A percentile compares a stretch with the other conserved stretches of the same genome.
These are phyloP conservation scores for Acholoe squamosa DNA, from an alignment of 2,888 invertebrate genomes.

Conservation along the genomic window DNA sequence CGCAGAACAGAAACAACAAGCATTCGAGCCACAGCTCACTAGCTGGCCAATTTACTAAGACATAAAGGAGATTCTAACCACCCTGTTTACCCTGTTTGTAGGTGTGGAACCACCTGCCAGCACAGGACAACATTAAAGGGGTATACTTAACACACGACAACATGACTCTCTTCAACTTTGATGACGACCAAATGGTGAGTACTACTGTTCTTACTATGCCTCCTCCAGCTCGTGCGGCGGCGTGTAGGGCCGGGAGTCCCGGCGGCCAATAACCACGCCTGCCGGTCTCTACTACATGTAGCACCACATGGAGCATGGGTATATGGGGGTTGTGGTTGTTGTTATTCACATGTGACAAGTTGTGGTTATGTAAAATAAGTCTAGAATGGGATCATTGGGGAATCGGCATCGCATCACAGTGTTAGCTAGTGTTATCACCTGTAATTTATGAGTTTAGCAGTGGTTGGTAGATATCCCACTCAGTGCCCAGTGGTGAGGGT, in stretches of 20 bases:
- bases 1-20: constrained; percentile 40
- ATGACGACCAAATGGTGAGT: constrained; percentile 56
- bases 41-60: background rate
- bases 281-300: background rate
- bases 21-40: constrained; percentile 43
- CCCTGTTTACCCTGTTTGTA: background rate
- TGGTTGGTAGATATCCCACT: too few relatives aligned
- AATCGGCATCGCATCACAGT: too few relatives aligned
- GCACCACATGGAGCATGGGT: background rate
- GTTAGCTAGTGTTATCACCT: too few relatives aligned
- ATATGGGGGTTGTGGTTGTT: too few relatives aligned
- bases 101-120: constrained; percentile 21
- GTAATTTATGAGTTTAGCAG: too few relatives aligned
- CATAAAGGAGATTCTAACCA: background rate
- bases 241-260: background rate
- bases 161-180: constrained; percentile 47
- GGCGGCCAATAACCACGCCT: constrained; percentile 15
- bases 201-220: background rate
- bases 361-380: too few relatives aligned
- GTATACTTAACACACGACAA: background rate
- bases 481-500: too few relatives aligned
- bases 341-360: too few relatives aligned
- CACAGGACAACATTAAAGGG: constrained; percentile 11
- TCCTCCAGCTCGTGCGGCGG: background rate
- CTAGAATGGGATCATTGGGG: too few relatives aligned